Evolutionary conservation across 2,888 invertebrate species (phyloP).

Genomic region (Cataglyphis livida): DNA sequence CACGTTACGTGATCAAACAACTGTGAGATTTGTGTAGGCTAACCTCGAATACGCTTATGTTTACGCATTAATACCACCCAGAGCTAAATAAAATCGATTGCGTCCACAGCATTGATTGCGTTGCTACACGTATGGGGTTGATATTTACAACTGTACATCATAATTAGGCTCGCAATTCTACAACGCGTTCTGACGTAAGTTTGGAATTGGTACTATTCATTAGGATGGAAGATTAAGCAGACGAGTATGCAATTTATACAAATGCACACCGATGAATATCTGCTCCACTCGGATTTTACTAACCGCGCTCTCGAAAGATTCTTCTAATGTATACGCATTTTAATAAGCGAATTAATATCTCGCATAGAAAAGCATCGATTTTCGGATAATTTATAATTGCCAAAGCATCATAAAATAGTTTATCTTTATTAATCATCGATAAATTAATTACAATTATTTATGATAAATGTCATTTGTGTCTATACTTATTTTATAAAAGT

Average conservation of each 20-base stretch:
- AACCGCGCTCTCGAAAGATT: conserved; percentile 13
- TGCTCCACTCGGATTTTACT: conserved; percentile 39
- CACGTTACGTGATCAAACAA: conserved; percentile 51
- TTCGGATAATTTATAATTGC: not conserved
- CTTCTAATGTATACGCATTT: not conserved
- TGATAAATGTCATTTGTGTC: not conserved
- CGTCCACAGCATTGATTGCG: conserved; percentile 65
- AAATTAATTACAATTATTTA: conserved; percentile 7
- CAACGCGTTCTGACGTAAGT: conserved; percentile 57
- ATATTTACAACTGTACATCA: conserved; percentile 67
- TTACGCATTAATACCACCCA: conserved; percentile 57
- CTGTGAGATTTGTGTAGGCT: conserved; percentile 67
- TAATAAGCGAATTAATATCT: not conserved
- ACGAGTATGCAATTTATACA: conserved; percentile 37
- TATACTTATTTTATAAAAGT: not conserved
- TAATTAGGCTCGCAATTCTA: conserved; percentile 72
- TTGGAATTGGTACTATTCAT: conserved; percentile 40
- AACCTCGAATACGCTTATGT: conserved; percentile 11
- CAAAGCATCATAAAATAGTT: not conserved
- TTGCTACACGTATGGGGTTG: conserved; percentile 39
- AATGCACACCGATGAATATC: conserved; percentile 21
- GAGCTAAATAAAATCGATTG: conserved; percentile 71
- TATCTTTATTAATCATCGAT: not conserved
- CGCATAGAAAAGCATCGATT: not conserved
- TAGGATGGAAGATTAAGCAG: conserved; percentile 49